These are phyloP conservation scores for Tanytarsus gracilentus DNA, from an alignment of 2,888 invertebrate species.

Conservation along the genomic window DNA sequence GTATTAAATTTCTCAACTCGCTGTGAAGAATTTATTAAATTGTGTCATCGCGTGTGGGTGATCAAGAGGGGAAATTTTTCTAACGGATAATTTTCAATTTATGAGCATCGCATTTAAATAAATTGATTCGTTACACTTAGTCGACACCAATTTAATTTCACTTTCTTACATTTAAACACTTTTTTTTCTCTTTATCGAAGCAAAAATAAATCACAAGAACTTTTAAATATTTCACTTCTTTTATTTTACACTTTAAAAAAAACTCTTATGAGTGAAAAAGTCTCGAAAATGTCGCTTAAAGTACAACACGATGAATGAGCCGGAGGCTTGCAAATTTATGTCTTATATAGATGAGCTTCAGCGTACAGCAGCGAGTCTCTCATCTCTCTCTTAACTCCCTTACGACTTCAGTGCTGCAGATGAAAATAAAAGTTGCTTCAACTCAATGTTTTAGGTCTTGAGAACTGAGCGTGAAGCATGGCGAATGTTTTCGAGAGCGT, in stretches of 20 bases:
- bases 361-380: neutral
- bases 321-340: conserved; percentile 23
- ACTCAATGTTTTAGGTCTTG: no score
- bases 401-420: neutral
- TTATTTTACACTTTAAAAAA: neutral
- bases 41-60: no score
- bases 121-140: neutral
- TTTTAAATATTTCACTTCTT: neutral
- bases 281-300: conserved; percentile 17
- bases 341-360: conserved; percentile 22
- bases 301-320: conserved; percentile 16
- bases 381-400: no score
- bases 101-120: neutral
- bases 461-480: no score
- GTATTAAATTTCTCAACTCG: no score
- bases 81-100: no score
- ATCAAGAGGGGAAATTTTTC: no score
- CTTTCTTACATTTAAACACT: neutral
- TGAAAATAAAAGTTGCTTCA: neutral
- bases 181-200: neutral
- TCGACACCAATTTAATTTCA: neutral
- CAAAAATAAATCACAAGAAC: neutral
- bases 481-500: no score
- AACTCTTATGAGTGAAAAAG: neutral
- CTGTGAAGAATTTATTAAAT: no score